Evolutionary conservation across 1,140 invertebrate species (phyloP), one percentile per base, ranked within the genome.

Genomic region (Dysdera silvatica): DNA sequence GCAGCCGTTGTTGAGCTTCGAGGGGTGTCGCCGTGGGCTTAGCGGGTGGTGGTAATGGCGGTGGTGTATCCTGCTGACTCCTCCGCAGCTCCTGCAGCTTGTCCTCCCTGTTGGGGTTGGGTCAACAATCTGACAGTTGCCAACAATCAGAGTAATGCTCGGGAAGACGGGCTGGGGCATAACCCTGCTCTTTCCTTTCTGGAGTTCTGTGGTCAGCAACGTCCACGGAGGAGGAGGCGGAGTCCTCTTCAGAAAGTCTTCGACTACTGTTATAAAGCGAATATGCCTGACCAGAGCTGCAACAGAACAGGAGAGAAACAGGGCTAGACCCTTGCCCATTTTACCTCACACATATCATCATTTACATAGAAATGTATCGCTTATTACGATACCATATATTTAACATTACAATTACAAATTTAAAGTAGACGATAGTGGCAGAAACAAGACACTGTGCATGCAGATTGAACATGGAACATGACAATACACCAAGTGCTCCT

Each of bases 1-100:
- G n/a, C n/a, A n/a, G n/a, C n/a, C n/a, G n/a, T n/a, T n/a, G n/a
- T n/a, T n/a, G n/a, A n/a, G n/a, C n/a, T n/a, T n/a, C n/a, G n/a
- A n/a, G n/a, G 23, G 40, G 24, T 32, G n/a, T 26, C 41, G 61
- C 37, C 26, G 61, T 28, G 31, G 23, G 23, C 52, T 56, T 26
- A 48, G 41, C 43, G 51, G 43, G 16, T n/a, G n/a, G n/a, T n/a
- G 61, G 61, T 45, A 63, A 56, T 45, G 55, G 55, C 23, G 61
- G 61, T 4, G 61, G 61, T 24, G 61, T 63, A 53, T 65, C 62
- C 40, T 58, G 58, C 35, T 68, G 62, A 32, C 61, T 55, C 14
- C 60, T 56, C 43, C 65, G 61, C 64, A 70, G 61, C 54, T 71
- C 68, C 24, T 66, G 66, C 61, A 71, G 65, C 64, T 71, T 71